phyloP scores from a whole-genome alignment of 2,797 vertebrate species.

The Amazona ochrocephala region DNA sequence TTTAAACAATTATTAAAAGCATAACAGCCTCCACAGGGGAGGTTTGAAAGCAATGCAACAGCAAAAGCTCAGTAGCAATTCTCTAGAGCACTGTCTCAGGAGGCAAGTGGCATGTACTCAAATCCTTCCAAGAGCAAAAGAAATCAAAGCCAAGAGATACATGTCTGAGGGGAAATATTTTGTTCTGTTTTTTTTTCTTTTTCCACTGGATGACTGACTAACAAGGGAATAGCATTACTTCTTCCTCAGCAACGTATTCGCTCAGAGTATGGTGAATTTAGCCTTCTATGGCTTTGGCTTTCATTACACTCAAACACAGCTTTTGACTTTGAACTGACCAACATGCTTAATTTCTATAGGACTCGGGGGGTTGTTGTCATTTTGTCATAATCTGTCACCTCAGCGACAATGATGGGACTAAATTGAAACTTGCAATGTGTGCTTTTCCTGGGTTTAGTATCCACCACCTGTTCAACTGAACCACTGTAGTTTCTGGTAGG shows the following conservation, averaged over 20 bases:
- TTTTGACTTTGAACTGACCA: not conserved
- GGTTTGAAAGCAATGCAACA: not conserved
- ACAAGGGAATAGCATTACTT: not conserved
- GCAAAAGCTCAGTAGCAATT: not conserved
- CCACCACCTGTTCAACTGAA: not conserved
- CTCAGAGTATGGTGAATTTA: not conserved
- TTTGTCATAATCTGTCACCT: not conserved
- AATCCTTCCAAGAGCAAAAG: not conserved
- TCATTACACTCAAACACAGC: not conserved
- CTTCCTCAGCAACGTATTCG: not conserved
- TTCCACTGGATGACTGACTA: not conserved
- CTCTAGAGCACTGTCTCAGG: not conserved
- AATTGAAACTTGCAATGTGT: not conserved
- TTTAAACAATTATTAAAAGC: not conserved
- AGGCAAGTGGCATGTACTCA: not conserved
- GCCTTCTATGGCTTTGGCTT: not conserved
- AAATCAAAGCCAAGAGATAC: not conserved
- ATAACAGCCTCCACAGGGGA: not conserved
- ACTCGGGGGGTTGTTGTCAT: not conserved
- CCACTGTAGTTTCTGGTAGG: not conserved
- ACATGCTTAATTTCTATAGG: not conserved
- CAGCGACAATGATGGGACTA: not conserved
- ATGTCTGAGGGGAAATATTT: not conserved
- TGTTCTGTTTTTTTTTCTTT: not conserved
- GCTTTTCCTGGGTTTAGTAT: not conserved